phyloP scores from a whole-genome alignment of 1,140 invertebrate species.

The Andricus grossulariae region DNA sequence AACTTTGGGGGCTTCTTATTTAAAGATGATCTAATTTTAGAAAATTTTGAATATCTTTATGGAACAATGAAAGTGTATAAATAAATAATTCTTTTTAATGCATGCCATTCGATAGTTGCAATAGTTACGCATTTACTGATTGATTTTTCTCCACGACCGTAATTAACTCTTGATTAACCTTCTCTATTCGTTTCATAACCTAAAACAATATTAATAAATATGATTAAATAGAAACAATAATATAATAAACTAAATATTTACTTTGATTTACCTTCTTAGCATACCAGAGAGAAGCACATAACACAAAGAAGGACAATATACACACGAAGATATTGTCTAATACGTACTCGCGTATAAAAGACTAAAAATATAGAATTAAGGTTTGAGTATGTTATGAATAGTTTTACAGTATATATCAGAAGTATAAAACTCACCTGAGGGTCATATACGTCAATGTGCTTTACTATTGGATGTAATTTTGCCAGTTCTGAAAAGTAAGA shows the following conservation, averaged over 20 bases:
- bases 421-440: constrained; percentile 54
- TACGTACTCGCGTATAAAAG: constrained; percentile 65
- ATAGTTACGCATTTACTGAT: constrained; percentile 52
- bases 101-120: too few species aligned
- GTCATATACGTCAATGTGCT: constrained; percentile 62
- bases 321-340: constrained; percentile 66
- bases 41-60: constrained; percentile 23
- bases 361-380: constrained; percentile 50
- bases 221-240: constrained; percentile 41
- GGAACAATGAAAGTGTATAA: neutral
- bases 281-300: constrained; percentile 67
- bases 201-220: constrained; percentile 46
- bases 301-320: constrained; percentile 64
- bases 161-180: constrained; percentile 61
- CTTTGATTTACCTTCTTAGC: constrained; percentile 64
- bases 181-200: constrained; percentile 65
- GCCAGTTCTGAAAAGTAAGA: too few species aligned
- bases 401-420: too few species aligned
- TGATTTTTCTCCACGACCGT: constrained; percentile 59
- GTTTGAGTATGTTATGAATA: too few species aligned
- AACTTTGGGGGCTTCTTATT: too few species aligned
- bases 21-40: too few species aligned
- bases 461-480: constrained; percentile 58
- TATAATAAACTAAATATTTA: constrained; percentile 33
- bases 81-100: too few species aligned